Evolutionary conservation across 1,140 invertebrate genomes (phyloP), one percentile per base, ranked within the genome.

Genomic region (Drosophila micromelanica): DNA sequence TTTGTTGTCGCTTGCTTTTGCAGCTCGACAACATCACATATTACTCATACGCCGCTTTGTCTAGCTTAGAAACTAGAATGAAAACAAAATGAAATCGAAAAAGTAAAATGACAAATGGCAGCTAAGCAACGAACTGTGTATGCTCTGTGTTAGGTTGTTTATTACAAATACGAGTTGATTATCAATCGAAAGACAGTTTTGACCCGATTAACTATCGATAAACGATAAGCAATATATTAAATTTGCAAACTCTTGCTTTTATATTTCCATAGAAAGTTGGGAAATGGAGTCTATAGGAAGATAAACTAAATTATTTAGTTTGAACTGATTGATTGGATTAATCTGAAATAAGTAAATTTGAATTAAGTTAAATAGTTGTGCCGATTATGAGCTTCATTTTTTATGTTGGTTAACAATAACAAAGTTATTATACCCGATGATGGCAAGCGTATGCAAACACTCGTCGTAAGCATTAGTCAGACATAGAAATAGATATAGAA

Each of bases 31-130:
- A 57, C 40, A 40, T 42, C 60, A 64, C 63, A 79, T 76, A 81
- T 86, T 74, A 82, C 82, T 78, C 82, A 87, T 86, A 87, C 78
- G 82, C 38, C 78, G 42, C 78, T 38, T 86, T 81, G 82, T 73
- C 75, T 67, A 37, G 62, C 65, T 45, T 32, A 51, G 40, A 42
- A 70, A 69, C 49, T 61, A 42, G 46, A 61, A 23, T 12, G 11
- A 12, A 30, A 17, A 32, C 1, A 46, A 46, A 48, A 64, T 55
- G 60, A 45, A 30, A 48, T 40, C 13, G 20, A 49, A 61, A 27
- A 51, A 52, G 37, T 27, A 56, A 32, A 64, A 68, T 32, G n/a
- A 30, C 8, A 27, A 59, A 13, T 12, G 15, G 15, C 13, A 35
- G n/a, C 2, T 37, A 6, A 45, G 42, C 7, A 6, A 35, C 68